Evolutionary conservation across 2,797 vertebrate genomes (phyloP).

Genomic region (Centroberyx gerrardi): DNA sequence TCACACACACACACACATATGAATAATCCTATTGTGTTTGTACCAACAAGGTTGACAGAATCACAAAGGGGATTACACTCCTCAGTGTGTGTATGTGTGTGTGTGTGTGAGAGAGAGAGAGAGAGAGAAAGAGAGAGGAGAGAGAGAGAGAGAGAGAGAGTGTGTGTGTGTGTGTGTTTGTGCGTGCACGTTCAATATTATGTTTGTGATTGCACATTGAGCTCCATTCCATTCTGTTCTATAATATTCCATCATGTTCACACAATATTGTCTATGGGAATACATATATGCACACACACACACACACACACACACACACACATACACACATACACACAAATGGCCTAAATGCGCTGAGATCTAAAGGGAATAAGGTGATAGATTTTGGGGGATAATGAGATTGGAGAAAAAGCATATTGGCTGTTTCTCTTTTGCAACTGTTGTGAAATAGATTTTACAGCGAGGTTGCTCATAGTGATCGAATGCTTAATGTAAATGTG

Average conservation of each 20-base stretch:
- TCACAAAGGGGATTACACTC: constrained; percentile 69
- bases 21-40: constrained; percentile 70
- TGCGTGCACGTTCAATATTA: constrained; percentile 31
- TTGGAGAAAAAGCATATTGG: constrained; percentile 38
- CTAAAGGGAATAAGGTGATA: constrained; percentile 36
- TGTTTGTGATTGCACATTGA: constrained; percentile 44
- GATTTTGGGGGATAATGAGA: constrained; percentile 63
- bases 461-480: constrained; percentile 44
- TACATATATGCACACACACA: constrained; percentile 11
- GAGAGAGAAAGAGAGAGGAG: too few species aligned
- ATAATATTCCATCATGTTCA: constrained; percentile 55
- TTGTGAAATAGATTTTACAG: constrained; percentile 56
- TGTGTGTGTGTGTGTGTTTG: constrained; percentile 6
- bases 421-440: constrained; percentile 55
- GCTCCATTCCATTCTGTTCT: constrained; percentile 29
- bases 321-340: constrained; percentile 6
- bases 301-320: background rate
- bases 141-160: background rate
- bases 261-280: constrained; percentile 34
- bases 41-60: constrained; percentile 66
- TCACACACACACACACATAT: constrained; percentile 7
- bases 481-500: constrained; percentile 25
- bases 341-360: constrained; percentile 28
- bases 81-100: constrained; percentile 44
- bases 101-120: background rate